Conservation (phyloP, 2,113 vertebrate species). For the Chlamydotis undulata region DNA sequence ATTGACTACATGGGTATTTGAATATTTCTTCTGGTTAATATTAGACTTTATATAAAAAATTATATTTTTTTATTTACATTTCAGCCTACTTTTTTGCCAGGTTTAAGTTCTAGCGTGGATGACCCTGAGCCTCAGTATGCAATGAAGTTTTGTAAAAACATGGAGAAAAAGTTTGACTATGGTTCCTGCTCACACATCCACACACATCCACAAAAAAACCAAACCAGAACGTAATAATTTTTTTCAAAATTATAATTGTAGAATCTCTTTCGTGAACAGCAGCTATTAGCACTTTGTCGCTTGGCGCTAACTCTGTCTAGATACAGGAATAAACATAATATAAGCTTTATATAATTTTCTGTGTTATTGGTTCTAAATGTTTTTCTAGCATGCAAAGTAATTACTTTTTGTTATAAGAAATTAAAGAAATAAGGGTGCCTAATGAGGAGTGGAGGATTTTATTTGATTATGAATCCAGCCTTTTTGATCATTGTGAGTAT, state of each 20-base stretch:
- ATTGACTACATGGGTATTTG: slow-evolving; percentile 19
- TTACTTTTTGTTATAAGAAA: slow-evolving; percentile 3
- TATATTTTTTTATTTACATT: not conserved
- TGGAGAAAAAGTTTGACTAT: not conserved
- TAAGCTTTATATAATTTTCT: not conserved
- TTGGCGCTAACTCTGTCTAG: not conserved
- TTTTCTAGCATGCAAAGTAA: not conserved
- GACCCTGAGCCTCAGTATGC: not conserved
- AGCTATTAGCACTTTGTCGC: not conserved
- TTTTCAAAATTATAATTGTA: not conserved
- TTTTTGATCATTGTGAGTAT: not conserved
- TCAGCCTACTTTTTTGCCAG: not conserved
- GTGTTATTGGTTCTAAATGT: not conserved
- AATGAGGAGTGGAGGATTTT: not conserved
- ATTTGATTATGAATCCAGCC: not conserved
- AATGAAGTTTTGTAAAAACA: not conserved
- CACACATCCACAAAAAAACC: not conserved
- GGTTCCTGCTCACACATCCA: not conserved
- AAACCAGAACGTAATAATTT: not conserved
- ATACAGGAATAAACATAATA: not conserved
- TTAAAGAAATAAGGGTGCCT: not conserved
- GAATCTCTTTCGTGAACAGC: not conserved
- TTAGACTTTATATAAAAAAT: slow-evolving; percentile 13
- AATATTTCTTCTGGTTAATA: slow-evolving; percentile 31
- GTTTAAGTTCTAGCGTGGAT: not conserved